A percentile compares a stretch with the other conserved stretches of the same genome.
These are phyloP conservation scores for Xanthorhoe spadicearia DNA, from an alignment of 2,888 invertebrate genomes.

Conservation along the genomic window DNA sequence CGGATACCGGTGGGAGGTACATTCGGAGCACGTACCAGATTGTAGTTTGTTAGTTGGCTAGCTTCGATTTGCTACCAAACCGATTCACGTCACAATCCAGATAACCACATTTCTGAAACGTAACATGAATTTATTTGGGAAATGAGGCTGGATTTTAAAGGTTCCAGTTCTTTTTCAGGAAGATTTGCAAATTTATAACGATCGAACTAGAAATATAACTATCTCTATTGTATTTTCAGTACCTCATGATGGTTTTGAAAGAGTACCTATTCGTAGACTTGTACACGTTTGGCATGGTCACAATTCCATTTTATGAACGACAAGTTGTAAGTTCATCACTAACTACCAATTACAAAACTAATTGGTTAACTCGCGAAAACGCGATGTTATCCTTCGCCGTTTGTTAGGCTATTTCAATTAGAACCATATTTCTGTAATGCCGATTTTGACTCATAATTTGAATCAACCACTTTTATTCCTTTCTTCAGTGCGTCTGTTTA, in stretches of 20 bases:
- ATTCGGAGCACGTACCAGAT: constrained; percentile 30
- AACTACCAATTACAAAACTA: too few relatives aligned
- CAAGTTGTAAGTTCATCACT: too few relatives aligned
- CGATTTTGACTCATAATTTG: too few relatives aligned
- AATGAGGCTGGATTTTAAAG: not conserved
- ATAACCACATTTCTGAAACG: constrained; percentile 20
- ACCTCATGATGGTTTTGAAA: not conserved
- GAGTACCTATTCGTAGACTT: too few relatives aligned
- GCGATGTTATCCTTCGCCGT: too few relatives aligned
- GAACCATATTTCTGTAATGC: too few relatives aligned
- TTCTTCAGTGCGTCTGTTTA: not conserved
- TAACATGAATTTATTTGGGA: constrained; percentile 12
- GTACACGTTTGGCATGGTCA: too few relatives aligned
- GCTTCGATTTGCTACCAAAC: constrained; percentile 9
- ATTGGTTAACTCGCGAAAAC: too few relatives aligned
- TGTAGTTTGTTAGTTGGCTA: constrained; percentile 14
- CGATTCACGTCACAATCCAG: too few relatives aligned
- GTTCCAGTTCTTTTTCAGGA: not conserved
- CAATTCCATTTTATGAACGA: too few relatives aligned
- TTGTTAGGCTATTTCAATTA: too few relatives aligned
- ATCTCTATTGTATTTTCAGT: not conserved
- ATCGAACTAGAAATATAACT: not conserved
- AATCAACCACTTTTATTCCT: not conserved
- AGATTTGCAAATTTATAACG: not conserved
- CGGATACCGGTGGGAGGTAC: constrained; percentile 17